Percentiles rank a stretch among this genome's conserved stretches.
These are phyloP conservation scores for Arrhamphus sclerolepis DNA, from an alignment of 2,797 vertebrate genomes.

Conservation along the genomic window DNA sequence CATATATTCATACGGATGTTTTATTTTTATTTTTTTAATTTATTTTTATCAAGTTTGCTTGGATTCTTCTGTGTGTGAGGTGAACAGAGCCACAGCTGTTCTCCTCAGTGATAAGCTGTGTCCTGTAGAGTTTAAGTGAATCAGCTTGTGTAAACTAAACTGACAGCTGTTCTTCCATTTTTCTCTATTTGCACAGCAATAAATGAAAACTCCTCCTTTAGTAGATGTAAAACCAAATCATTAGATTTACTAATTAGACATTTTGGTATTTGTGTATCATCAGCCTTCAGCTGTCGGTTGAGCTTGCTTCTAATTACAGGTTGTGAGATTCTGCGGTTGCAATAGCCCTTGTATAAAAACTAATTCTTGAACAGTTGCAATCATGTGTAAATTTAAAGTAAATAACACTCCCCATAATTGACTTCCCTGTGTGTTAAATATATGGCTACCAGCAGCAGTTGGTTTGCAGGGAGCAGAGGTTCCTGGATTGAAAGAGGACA, in stretches of 20 bases:
- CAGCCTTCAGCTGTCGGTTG: too few species aligned
- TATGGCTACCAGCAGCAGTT: background rate
- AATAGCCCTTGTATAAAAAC: too few species aligned
- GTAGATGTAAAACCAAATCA: background rate
- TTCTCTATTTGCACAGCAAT: background rate
- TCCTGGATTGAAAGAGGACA: background rate
- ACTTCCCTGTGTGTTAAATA: background rate
- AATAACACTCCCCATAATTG: background rate
- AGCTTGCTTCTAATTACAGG: too few species aligned
- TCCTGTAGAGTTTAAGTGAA: background rate
- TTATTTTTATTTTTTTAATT: too few species aligned
- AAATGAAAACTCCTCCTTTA: background rate
- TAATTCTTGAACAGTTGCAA: too few species aligned
- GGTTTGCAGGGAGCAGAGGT: background rate
- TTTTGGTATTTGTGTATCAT: too few species aligned
- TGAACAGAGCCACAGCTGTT: background rate
- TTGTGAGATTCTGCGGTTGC: too few species aligned
- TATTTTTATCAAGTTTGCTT: conserved; percentile 9
- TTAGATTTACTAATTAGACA: background rate
- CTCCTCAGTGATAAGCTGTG: background rate
- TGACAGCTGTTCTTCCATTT: background rate
- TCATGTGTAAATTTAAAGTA: too few species aligned
- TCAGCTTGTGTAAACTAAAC: background rate
- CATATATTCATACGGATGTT: background rate
- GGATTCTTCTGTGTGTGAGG: background rate